Evolutionary conservation across 2,888 invertebrate species (phyloP).

Genomic region (Rhagophthalmus giganteus): DNA sequence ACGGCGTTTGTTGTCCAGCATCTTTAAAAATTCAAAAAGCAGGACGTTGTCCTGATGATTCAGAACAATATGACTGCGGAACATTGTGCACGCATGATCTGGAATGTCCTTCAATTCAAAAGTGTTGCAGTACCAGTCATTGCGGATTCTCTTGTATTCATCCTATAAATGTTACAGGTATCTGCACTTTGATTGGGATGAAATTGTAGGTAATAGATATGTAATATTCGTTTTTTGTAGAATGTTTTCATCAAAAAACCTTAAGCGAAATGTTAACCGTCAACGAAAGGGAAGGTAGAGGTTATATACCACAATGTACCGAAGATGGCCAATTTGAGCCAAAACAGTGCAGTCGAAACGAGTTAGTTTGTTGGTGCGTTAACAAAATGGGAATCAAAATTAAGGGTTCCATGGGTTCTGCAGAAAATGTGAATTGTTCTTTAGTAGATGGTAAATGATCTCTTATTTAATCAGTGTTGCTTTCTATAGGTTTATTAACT

Average conservation of each 20-base stretch:
- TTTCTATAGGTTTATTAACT: neutral
- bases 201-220: too few species aligned
- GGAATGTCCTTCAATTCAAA: slow-evolving; percentile 80
- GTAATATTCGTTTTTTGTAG: too few species aligned
- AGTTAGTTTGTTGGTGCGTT: slow-evolving; percentile 87
- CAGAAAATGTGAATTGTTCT: slow-evolving; percentile 69
- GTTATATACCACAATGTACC: slow-evolving; percentile 81
- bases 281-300: slow-evolving; percentile 78
- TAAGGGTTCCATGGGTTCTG: slow-evolving; percentile 78
- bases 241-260: slow-evolving; percentile 77
- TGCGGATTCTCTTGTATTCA: slow-evolving; percentile 75
- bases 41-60: slow-evolving; percentile 80
- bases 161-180: slow-evolving; percentile 74
- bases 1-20: slow-evolving; percentile 85
- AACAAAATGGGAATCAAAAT: slow-evolving; percentile 77
- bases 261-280: slow-evolving; percentile 75
- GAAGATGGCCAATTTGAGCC: slow-evolving; percentile 71
- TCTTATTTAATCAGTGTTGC: neutral
- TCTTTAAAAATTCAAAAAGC: slow-evolving; percentile 75
- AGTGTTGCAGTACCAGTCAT: slow-evolving; percentile 75
- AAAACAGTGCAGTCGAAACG: slow-evolving; percentile 81
- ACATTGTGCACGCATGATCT: slow-evolving; percentile 75
- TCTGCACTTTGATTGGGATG: too few species aligned
- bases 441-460: slow-evolving; percentile 47
- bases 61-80: slow-evolving; percentile 71